Percentiles rank a stretch among this genome's conserved stretches.
These are phyloP conservation scores for Stegophylla sp. DNA, from an alignment of 2,888 invertebrate genomes.

Conservation along the genomic window DNA sequence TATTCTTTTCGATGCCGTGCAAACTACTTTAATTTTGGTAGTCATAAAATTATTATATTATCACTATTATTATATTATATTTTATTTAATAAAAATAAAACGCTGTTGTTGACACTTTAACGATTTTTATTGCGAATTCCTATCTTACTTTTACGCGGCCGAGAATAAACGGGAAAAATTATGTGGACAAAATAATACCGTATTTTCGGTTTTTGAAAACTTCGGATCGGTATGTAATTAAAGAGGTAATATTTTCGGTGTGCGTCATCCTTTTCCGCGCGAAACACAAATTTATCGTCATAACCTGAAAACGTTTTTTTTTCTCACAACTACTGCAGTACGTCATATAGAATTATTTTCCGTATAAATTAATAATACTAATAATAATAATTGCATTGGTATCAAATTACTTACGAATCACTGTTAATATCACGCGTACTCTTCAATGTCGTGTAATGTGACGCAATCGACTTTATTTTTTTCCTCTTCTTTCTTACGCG, in stretches of 20 bases:
- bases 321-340: too few species aligned
- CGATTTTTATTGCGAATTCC: conserved; percentile 14
- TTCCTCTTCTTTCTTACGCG: too few species aligned
- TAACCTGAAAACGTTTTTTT: not conserved
- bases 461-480: too few species aligned
- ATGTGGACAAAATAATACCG: not conserved
- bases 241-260: not conserved
- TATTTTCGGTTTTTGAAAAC: conserved; percentile 6
- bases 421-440: too few species aligned
- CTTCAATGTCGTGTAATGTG: too few species aligned
- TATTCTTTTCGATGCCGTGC: not conserved
- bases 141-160: not conserved
- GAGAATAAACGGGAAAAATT: not conserved
- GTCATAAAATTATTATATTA: not conserved
- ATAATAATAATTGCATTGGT: too few species aligned
- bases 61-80: not conserved
- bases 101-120: conserved; percentile 16
- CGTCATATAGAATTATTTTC: too few species aligned
- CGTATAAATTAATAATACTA: too few species aligned
- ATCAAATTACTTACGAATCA: too few species aligned
- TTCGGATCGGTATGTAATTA: conserved; percentile 1
- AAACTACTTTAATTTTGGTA: conserved; percentile 4
- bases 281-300: not conserved
- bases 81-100: not conserved
- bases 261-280: not conserved